Conservation (phyloP, 2,888 invertebrate genomes). For the Netelia virgata region DNA sequence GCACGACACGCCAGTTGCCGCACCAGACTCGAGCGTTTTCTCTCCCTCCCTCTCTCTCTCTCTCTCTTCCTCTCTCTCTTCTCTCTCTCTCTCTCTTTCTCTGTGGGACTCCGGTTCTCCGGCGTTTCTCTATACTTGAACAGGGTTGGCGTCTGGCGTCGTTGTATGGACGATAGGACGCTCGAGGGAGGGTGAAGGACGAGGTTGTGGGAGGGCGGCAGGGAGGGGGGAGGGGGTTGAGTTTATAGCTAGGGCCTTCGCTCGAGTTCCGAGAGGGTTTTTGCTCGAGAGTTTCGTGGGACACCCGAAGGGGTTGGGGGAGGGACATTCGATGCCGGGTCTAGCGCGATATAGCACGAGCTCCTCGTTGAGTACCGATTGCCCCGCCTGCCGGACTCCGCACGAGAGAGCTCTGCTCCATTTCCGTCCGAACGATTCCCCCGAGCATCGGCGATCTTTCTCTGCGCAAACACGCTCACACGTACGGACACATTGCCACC, state of each 20-base stretch:
- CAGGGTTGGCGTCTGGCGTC: conserved; percentile 62
- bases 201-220: too few species aligned
- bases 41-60: conserved; percentile 38
- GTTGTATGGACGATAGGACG: conserved; percentile 46
- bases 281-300: conserved; percentile 36
- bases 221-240: conserved; percentile 19
- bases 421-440: conserved; percentile 58
- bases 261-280: conserved; percentile 47
- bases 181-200: not conserved
- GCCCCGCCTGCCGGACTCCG: conserved; percentile 45
- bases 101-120: not conserved
- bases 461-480: conserved; percentile 1
- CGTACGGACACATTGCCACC: conserved; percentile 32
- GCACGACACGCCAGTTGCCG: conserved; percentile 63
- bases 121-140: conserved; percentile 33
- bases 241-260: conserved; percentile 43
- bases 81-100: conserved; percentile 41
- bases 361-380: conserved; percentile 53
- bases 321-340: conserved; percentile 57
- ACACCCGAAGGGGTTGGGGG: conserved; percentile 38
- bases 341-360: conserved; percentile 14
- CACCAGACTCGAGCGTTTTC: conserved; percentile 51
- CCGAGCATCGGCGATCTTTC: conserved; percentile 39
- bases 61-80: conserved; percentile 3
- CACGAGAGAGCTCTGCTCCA: conserved; percentile 51